Percentiles rank a stretch among this genome's conserved stretches.
Conservation (phyloP, 2,113 vertebrate species). For the Trichechus manatus region DNA sequence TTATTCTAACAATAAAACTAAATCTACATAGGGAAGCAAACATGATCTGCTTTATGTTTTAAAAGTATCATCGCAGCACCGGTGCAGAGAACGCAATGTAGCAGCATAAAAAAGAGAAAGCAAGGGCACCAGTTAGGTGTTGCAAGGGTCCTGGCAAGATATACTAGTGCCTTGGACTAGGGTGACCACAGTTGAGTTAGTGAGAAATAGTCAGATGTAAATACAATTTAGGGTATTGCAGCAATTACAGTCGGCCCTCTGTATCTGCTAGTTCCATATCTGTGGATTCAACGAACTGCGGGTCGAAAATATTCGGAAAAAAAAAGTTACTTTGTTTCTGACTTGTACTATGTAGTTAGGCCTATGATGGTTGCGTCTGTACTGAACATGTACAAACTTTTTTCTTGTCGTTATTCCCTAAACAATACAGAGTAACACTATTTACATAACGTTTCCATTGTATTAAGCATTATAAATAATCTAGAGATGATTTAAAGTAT, state of each 20-base stretch:
- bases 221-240: neutral
- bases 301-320: no score
- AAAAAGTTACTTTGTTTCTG: no score
- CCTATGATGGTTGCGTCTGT: no score
- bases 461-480: no score
- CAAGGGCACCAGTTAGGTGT: neutral
- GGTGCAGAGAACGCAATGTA: neutral
- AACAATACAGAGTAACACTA: no score
- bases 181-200: neutral
- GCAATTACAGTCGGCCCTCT: neutral
- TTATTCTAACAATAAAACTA: neutral
- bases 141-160: neutral
- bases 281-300: no score
- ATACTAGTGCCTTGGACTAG: neutral
- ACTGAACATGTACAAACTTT: no score
- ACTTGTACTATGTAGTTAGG: no score
- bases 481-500: no score
- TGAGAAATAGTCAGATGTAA: neutral
- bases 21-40: neutral
- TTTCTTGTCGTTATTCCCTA: no score
- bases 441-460: no score
- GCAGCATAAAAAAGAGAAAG: neutral
- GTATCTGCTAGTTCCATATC: no score
- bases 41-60: neutral
- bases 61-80: neutral